Conservation (phyloP, 2,113 vertebrate species). For the Columbina picui region DNA sequence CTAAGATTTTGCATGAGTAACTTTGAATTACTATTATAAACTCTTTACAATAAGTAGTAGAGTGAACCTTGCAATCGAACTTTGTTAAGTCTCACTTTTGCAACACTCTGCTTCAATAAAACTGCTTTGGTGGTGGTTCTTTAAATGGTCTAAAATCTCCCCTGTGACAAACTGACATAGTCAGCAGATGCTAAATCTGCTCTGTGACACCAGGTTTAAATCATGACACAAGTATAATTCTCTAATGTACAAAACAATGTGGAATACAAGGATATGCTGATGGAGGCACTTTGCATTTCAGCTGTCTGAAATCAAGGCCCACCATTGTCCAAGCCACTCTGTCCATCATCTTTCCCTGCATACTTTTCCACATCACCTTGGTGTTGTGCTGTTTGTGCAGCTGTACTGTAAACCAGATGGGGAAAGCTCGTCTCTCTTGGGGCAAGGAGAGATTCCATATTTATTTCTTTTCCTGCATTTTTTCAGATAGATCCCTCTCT, state of each 20-base stretch:
- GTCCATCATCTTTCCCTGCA: background rate
- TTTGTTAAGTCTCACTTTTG: background rate
- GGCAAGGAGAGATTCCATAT: background rate
- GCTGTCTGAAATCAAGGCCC: background rate
- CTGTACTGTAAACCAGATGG: background rate
- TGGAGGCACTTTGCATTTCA: background rate
- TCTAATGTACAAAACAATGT: background rate
- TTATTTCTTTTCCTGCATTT: background rate
- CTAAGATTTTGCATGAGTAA: background rate
- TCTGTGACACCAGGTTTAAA: rapidly evolving
- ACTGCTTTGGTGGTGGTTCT: background rate
- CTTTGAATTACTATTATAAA: background rate
- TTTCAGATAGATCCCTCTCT: background rate
- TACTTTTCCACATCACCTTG: background rate
- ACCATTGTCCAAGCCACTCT: background rate
- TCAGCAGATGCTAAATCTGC: background rate
- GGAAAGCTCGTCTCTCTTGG: background rate
- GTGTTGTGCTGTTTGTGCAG: background rate
- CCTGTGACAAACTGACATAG: rapidly evolving
- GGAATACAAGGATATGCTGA: background rate
- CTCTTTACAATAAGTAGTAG: background rate
- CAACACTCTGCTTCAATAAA: background rate
- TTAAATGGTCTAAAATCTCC: background rate
- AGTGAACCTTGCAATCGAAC: background rate
- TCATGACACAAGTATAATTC: background rate